Percentiles rank a stretch among this genome's conserved stretches.
phyloP scores from a whole-genome alignment of 2,888 invertebrate species.

The Idaea biselata region DNA sequence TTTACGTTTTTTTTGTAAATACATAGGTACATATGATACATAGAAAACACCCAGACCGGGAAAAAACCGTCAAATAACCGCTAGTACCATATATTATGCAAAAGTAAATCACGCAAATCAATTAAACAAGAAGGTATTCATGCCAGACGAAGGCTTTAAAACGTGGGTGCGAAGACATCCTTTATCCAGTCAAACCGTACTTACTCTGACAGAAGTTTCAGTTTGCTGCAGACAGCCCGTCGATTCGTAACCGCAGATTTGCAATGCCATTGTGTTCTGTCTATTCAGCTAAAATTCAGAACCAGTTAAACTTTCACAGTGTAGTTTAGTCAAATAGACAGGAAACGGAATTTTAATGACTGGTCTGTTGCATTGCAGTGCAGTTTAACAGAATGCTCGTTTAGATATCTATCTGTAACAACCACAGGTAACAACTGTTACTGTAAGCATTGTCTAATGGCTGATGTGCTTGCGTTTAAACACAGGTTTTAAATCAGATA shows the following conservation, averaged over 20 bases:
- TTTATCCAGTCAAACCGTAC: slow-evolving; percentile 25
- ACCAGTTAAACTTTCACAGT: slow-evolving; percentile 8
- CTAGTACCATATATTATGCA: no score
- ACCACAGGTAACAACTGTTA: no score
- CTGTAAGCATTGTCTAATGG: slow-evolving; percentile 5
- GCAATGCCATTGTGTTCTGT: slow-evolving; percentile 12
- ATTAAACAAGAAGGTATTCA: neutral
- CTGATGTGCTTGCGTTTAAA: neutral
- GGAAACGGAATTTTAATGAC: slow-evolving; percentile 17
- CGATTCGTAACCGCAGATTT: slow-evolving; percentile 20
- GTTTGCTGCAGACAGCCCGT: slow-evolving; percentile 22
- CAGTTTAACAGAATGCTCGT: neutral
- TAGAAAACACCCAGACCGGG: no score
- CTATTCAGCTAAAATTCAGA: slow-evolving; percentile 12
- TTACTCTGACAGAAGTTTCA: slow-evolving; percentile 2
- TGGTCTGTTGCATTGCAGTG: neutral
- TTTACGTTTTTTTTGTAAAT: no score
- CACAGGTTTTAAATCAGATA: neutral
- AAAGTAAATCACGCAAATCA: no score
- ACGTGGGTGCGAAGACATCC: neutral
- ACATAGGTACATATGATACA: slow-evolving; percentile 20
- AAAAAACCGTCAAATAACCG: no score
- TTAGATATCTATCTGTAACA: neutral
- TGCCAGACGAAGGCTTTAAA: neutral
- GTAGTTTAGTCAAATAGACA: slow-evolving; percentile 14